Evolutionary conservation across 2,113 vertebrate genomes (phyloP), one percentile per base, ranked within the genome.

Genomic region (Chamaea fasciata): DNA sequence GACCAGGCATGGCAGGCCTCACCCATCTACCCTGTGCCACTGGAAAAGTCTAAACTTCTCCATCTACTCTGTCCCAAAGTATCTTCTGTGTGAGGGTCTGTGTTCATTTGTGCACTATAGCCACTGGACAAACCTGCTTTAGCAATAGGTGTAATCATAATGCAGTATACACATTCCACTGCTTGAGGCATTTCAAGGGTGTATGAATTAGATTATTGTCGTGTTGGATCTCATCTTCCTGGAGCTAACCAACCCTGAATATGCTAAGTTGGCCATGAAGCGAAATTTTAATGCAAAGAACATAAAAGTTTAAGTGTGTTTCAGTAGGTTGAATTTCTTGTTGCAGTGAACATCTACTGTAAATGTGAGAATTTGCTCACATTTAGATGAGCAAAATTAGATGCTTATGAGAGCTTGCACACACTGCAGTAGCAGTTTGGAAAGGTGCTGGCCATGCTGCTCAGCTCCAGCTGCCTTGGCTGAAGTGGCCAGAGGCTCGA

Each of bases 401-500:
- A 11, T 68, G 35, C 30, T 71, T 41, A 3, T 42, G 52, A 47
- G 23, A 65, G 26, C 6, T 57, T 47, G 16, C 4, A 28, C 11
- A 7, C 1, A 0, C 55, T 46, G 42, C 53, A 50, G 0, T 9
- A 33, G 9, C 26, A n/a, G 28, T 8, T 26, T 59, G 39, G 67
- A 60, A 57, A 59, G 37, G 39, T 70, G 44, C 44, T 84, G 82
- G 31, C 18, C 2, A 2, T 55, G 49, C 70, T 52, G 65, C 65
- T 70, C n/a, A 37, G 22, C 55, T 49, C 7, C 1, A 2, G 28
- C 59, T 69, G 44, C 27, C 28, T 60, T 37, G 59, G n/a, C 64
- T 56, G 80, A 85, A 85, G 60, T 1, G 1, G 18, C 30, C 41
- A 10, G 1, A 1, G 39, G 22, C 63, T 83, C 59, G 33, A 77